Percentiles rank a stretch among this genome's conserved stretches.
Conservation (phyloP, 2,888 invertebrate species). For the Dyspetes luteomarginatus region DNA sequence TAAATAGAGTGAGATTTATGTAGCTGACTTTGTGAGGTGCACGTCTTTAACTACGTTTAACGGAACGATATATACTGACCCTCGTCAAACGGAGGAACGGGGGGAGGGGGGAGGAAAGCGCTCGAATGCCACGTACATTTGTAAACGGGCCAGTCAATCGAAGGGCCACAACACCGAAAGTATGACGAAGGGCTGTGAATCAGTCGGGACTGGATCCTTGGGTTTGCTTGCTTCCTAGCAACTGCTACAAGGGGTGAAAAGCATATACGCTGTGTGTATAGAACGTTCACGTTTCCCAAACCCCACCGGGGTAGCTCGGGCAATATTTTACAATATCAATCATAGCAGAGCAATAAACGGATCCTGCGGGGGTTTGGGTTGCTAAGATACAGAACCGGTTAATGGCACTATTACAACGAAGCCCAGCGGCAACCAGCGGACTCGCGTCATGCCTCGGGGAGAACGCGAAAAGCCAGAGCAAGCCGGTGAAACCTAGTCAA, state of each 20-base stretch:
- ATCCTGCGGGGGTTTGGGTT: conserved; percentile 71
- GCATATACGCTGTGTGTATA: background rate
- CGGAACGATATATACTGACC: conserved; percentile 55
- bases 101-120: conserved; percentile 8
- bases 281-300: conserved; percentile 12
- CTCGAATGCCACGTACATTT: conserved; percentile 44
- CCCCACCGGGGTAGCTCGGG: conserved; percentile 48
- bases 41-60: conserved; percentile 51
- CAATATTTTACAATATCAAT: conserved; percentile 80
- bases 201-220: background rate
- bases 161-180: conserved; percentile 33
- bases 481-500: background rate
- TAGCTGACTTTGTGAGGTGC: conserved; percentile 22
- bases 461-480: background rate
- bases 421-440: conserved; percentile 61
- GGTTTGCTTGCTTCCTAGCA: conserved; percentile 5
- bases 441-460: conserved; percentile 61
- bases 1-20: conserved; percentile 31
- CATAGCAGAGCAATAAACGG: conserved; percentile 79
- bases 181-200: conserved; percentile 43
- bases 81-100: conserved; percentile 42
- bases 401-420: conserved; percentile 79
- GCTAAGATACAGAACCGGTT: conserved; percentile 81
- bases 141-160: conserved; percentile 66
- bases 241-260: background rate